Evolutionary conservation across 2,113 vertebrate species (phyloP), one percentile per base, ranked within the genome.

Genomic region (Centropus bengalensis): DNA sequence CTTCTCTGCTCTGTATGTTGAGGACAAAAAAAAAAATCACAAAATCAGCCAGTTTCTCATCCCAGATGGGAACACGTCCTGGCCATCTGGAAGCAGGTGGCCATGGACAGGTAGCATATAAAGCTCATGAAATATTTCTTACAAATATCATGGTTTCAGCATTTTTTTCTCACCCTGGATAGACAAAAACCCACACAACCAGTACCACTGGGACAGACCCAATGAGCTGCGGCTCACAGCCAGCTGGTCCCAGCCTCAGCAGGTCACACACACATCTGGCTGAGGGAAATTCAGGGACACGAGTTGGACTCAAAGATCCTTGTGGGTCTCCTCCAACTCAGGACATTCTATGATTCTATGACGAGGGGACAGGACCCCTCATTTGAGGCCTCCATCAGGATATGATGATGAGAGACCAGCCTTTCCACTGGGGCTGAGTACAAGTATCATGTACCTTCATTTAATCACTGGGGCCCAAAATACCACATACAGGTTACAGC

Each of bases 61-160:
- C 71, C 79, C 75, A 73, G 82, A 42, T 54, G 82, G 91, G 67
- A 73, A 28, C 1, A 4, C 6, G 70, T 64, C 80, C 63, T 1
- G n/a, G 79, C 83, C 76, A 60, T 75, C 86, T 91, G 91, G 83
- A 28, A 69, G 64, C 73, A 80, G 82, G 81, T 89, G 90, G 88
- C 87, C 1, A 6, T 49, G 81, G 71, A 64, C 94, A 95, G 79
- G 82, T 70, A 92, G 12, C 89, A 77, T 44, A 83, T 40, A 59
- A 92, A 80, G 59, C 67, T 86, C 89, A 69, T 24, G 13, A 40
- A 80, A 67, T 0, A 0, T 69, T 40, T 15, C 12, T 69, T 54
- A 27, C 59, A 88, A 56, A 76, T 68, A 30, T 42, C 27, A 8
- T 10, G 6, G 19, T 59, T 87, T 67, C 67, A 44, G 23, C 21